These are phyloP conservation scores for Larimichthys polyactis DNA, from an alignment of 2,113 vertebrate species.

Conservation along the genomic window DNA sequence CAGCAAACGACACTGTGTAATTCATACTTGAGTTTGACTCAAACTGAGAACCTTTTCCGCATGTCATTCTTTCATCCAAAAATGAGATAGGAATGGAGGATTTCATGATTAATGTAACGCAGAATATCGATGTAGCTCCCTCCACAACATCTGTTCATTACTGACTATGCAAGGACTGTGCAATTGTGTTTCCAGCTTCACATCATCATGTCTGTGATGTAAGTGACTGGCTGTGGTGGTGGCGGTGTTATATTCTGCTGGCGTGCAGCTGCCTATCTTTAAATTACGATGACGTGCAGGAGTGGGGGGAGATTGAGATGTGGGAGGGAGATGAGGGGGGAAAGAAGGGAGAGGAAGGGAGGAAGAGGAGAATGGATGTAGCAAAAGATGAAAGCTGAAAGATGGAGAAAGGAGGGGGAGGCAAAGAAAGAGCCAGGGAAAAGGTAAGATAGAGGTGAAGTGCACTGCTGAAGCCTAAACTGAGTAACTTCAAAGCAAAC, in stretches of 20 bases:
- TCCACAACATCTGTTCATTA: conserved; percentile 28
- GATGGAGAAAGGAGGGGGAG: conserved; percentile 13
- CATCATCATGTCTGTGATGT: conserved; percentile 33
- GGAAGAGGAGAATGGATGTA: not conserved
- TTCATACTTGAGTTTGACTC: not conserved
- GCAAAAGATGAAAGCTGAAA: conserved; percentile 21
- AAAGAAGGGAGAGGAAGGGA: not conserved
- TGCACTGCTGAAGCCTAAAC: conserved; percentile 29
- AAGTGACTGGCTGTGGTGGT: conserved; percentile 10
- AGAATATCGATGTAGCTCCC: conserved; percentile 2
- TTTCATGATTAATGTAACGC: conserved; percentile 3
- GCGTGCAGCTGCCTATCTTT: conserved; percentile 45
- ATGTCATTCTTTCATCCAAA: not conserved
- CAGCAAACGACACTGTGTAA: not conserved
- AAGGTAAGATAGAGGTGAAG: conserved; percentile 25
- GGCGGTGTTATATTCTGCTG: conserved; percentile 45
- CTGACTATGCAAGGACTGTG: not conserved
- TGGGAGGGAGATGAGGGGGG: not conserved
- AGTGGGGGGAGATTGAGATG: conserved; percentile 40
- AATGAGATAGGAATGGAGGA: not conserved
- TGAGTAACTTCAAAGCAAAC: conserved; percentile 48
- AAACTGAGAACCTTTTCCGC: not conserved
- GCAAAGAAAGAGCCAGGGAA: conserved; percentile 7
- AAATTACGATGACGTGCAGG: conserved; percentile 49
- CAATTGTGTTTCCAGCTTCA: conserved; percentile 13